Base-by-base conservation (phyloP, 2,113 vertebrate genomes). In the Caretta caretta region DNA sequence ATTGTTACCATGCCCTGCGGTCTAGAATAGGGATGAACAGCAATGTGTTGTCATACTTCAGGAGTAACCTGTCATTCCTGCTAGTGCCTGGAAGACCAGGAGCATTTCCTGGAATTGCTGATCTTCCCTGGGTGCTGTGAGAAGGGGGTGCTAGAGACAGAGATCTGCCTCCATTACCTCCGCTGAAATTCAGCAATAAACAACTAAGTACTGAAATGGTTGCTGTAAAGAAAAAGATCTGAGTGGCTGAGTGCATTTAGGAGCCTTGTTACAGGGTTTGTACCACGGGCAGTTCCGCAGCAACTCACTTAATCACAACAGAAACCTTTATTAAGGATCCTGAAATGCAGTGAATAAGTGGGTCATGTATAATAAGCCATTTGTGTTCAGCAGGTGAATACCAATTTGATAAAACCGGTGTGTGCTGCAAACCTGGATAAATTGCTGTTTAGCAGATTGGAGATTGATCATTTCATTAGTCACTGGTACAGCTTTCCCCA, bases 331-430 rank as follows among this genome's bases (percentile, higher is more conserved):
- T 98, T 97, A 98, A 98, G 96, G 96, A 94, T 97, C 97, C 97
- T 94, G 98, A 96, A 96, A 96, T 95, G 80, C 93, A 50, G 97
- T 79, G 97, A 97, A 86, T 97, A 98, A 98, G 97, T 98, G 98
- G 98, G 98, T 97, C 97, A 98, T 97, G 98, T 97, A 97, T 98
- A 98, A 98, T 97, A 98, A 98, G 98, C 97, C 98, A 82, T 97
- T 98, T 97, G 97, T 92, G 98, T 98, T 98, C 98, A 96, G 98
- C 89, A 98, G 98, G 97, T 98, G 98, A 98, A 98, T 98, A 98
- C 98, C 98, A 98, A 98, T 98, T 97, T 97, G 98, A 97, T 98
- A 96, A 97, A 97, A 97, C 97, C 97, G 82, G 89, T 86, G 96
- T 92, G 96, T 91, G 95, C 97, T 96, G 98, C 94, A 93, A 94